These are phyloP conservation scores for Adela reaumurella DNA, from an alignment of 2,888 invertebrate species.

Conservation along the genomic window DNA sequence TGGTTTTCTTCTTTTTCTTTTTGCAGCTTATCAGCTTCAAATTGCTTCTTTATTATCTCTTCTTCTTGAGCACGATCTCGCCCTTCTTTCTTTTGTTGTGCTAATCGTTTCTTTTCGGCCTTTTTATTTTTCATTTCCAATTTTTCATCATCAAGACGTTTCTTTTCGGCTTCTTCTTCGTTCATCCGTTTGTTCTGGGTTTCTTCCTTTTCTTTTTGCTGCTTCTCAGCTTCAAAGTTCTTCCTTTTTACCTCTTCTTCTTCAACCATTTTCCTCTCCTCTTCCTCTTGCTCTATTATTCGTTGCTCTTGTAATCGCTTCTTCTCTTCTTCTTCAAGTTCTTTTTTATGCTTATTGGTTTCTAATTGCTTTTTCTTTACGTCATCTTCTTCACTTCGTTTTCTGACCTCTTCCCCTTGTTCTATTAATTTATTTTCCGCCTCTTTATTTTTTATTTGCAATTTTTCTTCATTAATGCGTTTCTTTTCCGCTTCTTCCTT, in stretches of 20 bases:
- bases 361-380: conserved; percentile 8
- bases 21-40: not conserved
- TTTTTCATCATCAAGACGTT: conserved; percentile 12
- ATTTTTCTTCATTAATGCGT: conserved; percentile 5
- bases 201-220: conserved; percentile 4
- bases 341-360: conserved; percentile 11
- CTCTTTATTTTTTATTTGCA: conserved; percentile 11
- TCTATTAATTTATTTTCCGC: conserved; percentile 9
- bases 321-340: conserved; percentile 9
- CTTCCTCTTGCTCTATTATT: conserved; percentile 7
- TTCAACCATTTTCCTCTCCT: conserved; percentile 9
- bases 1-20: too few species aligned
- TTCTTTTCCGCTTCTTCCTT: too few species aligned
- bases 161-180: conserved; percentile 9
- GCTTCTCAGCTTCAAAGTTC: conserved; percentile 5
- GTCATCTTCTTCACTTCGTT: conserved; percentile 11
- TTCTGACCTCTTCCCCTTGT: conserved; percentile 10
- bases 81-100: conserved; percentile 6
- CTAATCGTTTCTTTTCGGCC: conserved; percentile 5
- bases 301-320: conserved; percentile 7
- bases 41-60: conserved; percentile 1
- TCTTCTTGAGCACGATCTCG: conserved; percentile 9
- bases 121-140: conserved; percentile 2
- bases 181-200: conserved; percentile 5
- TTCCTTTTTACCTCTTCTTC: conserved; percentile 11